Evolutionary conservation across 2,888 invertebrate genomes (phyloP), one percentile per base, ranked within the genome.

Genomic region (Volucella inanis): DNA sequence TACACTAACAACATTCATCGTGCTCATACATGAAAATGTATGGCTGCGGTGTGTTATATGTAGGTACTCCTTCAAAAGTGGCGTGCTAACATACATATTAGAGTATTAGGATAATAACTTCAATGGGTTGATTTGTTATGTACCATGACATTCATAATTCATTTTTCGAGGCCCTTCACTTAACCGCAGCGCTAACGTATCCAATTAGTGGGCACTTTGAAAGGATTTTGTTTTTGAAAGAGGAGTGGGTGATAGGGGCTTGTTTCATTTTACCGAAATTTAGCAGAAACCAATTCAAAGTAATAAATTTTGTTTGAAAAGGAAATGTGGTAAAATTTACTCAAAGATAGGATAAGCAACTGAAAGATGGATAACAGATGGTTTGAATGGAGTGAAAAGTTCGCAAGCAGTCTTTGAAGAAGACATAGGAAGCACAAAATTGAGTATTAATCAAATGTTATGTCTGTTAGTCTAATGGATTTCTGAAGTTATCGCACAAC

Each of bases 91-190:
- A 78, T 52, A 71, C 31, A 31, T 31, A 31, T 72, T 43, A 39
- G 59, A 39, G 54, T 54, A 68, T 55, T 55, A 68, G 72, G 59
- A 65, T 67, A 79, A 79, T 72, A 72, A 67, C 65, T 71, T 71
- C 38, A 71, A 79, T 79, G 64, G 52, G 52, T 41, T 43, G 47
- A 72, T 72, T 54, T 39, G 61, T 59, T 52, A 11, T 62, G 43
- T 43, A 50, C 43, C 64, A 38, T 59, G 45, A 45, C 31, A 50
- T 57, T 57, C 55, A 54, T 68, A 47, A 68, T 54, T 55, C 55
- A 11, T 55, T 22, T 4, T 54, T 67, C 67, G 9, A 52, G 52
- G n/a, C 52, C 52, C 65, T 65, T 41, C 14, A 22, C 52, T 43
- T 43, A 54, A 43, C 52, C 43, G 54, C 14, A 22, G 54, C 43